Percentiles rank a stretch among this genome's conserved stretches.
These are phyloP conservation scores for Peucedramus taeniatus DNA, from an alignment of 2,113 vertebrate genomes.

Conservation along the genomic window DNA sequence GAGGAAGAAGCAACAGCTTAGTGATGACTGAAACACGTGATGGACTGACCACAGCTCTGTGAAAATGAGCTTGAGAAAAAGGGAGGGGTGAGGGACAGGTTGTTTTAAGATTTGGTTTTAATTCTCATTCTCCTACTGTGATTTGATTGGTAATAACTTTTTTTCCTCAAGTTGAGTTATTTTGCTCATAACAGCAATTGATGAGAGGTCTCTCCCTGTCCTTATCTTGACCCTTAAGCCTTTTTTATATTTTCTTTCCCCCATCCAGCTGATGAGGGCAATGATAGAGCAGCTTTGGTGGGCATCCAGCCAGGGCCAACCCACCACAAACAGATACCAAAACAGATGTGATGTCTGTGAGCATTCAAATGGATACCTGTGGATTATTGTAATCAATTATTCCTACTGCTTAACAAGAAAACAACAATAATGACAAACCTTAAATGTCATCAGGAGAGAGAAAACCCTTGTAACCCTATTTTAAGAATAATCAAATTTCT, in stretches of 20 bases:
- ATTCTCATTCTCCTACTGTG: background rate
- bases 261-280: background rate
- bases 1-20: background rate
- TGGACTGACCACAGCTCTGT: background rate
- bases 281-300: background rate
- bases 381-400: background rate
- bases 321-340: background rate
- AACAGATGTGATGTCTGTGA: background rate
- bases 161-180: background rate
- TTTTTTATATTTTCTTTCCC: background rate
- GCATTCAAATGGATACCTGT: background rate
- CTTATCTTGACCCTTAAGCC: background rate
- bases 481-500: background rate
- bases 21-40: too few relatives aligned
- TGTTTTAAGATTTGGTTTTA: background rate
- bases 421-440: background rate
- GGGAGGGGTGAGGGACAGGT: background rate
- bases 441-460: background rate
- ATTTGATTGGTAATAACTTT: background rate
- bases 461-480: background rate
- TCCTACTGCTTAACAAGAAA: background rate
- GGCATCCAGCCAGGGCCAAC: background rate
- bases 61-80: background rate
- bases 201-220: background rate
- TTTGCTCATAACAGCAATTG: background rate